A percentile compares a stretch with the other conserved stretches of the same genome.
Conservation (phyloP, 2,797 vertebrate species). For the Lepilemur ruficaudatus region DNA sequence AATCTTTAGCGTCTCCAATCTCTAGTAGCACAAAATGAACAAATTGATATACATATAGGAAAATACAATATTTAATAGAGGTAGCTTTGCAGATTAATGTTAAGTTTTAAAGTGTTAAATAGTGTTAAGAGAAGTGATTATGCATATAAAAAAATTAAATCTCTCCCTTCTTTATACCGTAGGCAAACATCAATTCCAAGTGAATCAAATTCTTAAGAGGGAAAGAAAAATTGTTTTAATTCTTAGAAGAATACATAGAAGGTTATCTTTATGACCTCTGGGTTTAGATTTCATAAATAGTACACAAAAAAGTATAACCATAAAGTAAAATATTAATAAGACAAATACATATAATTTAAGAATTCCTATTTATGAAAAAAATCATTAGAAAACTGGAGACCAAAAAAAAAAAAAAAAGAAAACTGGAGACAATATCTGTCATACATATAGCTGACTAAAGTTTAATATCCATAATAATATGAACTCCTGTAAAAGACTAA, state of each 20-base stretch:
- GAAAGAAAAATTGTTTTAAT: background rate
- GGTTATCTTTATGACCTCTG: background rate
- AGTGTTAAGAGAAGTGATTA: background rate
- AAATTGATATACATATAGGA: background rate
- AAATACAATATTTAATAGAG: constrained; percentile 12
- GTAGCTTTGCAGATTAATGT: background rate
- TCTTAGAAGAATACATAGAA: background rate
- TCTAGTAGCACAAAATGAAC: background rate
- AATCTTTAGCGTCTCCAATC: background rate
- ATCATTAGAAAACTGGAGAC: background rate
- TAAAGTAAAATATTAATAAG: background rate
- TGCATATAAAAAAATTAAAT: background rate
- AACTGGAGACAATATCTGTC: background rate
- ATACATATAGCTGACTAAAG: background rate
- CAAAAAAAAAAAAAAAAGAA: too few relatives aligned
- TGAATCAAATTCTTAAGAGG: constrained; percentile 7
- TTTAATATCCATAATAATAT: background rate
- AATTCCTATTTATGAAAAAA: background rate
- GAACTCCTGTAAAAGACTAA: background rate
- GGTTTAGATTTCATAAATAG: background rate
- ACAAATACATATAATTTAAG: background rate
- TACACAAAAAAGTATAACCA: background rate
- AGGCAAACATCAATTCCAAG: background rate
- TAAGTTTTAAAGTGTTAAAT: background rate
- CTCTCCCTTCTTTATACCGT: background rate